Base-by-base conservation (phyloP, 2,888 invertebrate species). In the Lasioglossum marginatum region DNA sequence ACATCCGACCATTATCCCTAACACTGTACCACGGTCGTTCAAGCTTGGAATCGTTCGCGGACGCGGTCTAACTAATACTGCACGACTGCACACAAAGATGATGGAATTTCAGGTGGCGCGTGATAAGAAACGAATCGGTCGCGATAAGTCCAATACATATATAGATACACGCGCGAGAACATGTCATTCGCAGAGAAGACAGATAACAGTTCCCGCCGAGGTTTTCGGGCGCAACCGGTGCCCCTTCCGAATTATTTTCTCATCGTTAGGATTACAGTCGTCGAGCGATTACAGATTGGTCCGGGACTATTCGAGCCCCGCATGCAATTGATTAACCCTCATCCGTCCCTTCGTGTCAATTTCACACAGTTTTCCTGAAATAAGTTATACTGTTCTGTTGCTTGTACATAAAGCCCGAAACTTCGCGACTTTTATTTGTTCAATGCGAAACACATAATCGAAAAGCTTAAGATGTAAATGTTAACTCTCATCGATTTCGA, bases 51-150 rank as follows among this genome's bases (percentile, higher is more conserved):
- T 37, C 8, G n/a, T 48, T 78, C 52, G 43, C 27, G 27, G 43
- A 60, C 48, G 43, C 68, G 31, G 70, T 63, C 73, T 31, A 63
- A 72, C 37, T n/a, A n/a, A 12, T 60, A 71, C 68, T 77, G 48
- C 72, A 19, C 71, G 73, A 31, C 14, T 57, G 40, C 34, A 37
- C 57, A 16, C 60, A 43, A 76, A 77, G 68, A 83, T 83, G 19
- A 85, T 52, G 76, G 87, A 82, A 85, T 81, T 76, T 70, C 76
- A 79, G 74, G 48, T 78, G 70, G n/a, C 2, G 27, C 2, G 37
- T 63, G 91, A 91, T 91, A 91, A 91, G 89, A 80, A 83, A 66
- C 70, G 75, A 85, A 83, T 87, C 77, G 79, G 68, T 60, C 48
- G 76, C 52, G 91, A 91, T 91, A 91, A 91, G 83, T 77, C 76